These are phyloP conservation scores for Lophius piscatorius DNA, from an alignment of 2,113 vertebrate genomes.

Conservation along the genomic window DNA sequence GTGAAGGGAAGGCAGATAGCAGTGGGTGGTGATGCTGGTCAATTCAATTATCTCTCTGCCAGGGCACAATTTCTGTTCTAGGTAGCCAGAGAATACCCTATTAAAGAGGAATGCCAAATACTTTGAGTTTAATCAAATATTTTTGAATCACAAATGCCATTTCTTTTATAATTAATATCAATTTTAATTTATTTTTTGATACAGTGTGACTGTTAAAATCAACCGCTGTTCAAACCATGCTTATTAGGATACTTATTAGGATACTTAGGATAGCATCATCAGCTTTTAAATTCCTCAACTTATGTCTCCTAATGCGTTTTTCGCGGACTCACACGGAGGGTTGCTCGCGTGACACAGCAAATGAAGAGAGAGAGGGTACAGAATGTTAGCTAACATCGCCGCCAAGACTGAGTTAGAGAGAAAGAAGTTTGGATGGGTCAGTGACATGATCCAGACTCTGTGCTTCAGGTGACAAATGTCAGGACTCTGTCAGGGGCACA, in stretches of 20 bases:
- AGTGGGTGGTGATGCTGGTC: conserved; percentile 61
- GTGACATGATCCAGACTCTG: conserved; percentile 28
- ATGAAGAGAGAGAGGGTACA: neutral
- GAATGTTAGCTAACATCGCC: conserved; percentile 6
- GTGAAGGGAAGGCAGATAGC: conserved; percentile 46
- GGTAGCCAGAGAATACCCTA: conserved; percentile 13
- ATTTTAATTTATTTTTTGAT: neutral
- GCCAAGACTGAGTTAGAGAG: conserved; percentile 28
- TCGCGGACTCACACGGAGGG: neutral
- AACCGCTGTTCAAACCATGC: conserved; percentile 20
- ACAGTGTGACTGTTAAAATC: conserved; percentile 7
- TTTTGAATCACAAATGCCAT: neutral
- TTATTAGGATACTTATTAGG: conserved; percentile 43
- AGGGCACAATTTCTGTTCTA: conserved; percentile 54
- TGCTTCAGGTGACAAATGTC: conserved; percentile 39
- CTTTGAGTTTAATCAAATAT: conserved; percentile 12
- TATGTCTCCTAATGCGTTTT: neutral
- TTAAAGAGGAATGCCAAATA: conserved; percentile 7
- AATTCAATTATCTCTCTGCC: conserved; percentile 72
- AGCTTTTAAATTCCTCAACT: neutral
- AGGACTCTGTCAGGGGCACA: too few species aligned
- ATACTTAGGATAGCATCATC: conserved; percentile 29
- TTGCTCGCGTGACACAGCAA: conserved; percentile 12
- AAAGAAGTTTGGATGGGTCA: conserved; percentile 8
- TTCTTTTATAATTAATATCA: neutral